Evolutionary conservation across 2,888 invertebrate genomes (phyloP), one percentile per base, ranked within the genome.

Genomic region (Tethea ocularis): DNA sequence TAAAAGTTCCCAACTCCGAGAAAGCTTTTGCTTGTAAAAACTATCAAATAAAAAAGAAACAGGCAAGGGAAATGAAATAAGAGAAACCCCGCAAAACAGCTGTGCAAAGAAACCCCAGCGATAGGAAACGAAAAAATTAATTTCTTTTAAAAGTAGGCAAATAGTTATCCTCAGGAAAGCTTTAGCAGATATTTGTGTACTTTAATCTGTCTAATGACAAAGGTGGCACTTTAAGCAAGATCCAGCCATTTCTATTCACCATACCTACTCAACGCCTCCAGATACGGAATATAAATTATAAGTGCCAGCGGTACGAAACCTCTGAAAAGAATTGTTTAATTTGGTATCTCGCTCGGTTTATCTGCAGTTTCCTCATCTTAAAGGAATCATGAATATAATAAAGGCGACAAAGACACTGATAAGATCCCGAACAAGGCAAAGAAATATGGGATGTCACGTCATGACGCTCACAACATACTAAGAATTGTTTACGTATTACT

Each of bases 21-120:
- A 80, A 75, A 75, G 74, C 74, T 76, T 75, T 80, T 65, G 64
- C 75, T 70, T 75, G 66, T 70, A 71, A 71, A 77, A 77, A 78
- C 74, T 71, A 69, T 67, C 58, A 62, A 63, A 74, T 73, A 67
- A 66, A 71, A 71, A 69, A 61, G 57, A 74, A 71, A 63, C 60
- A 65, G 59, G 57, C 29, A 17, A 54, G 33, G 20, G 20, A 33
- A 29, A 59, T 52, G 64, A 60, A 61, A 61, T 57, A 53, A 61
- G 57, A 54, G 65, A 72, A 65, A 59, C 62, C 60, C 57, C 54
- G 58, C 51, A 59, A 63, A 64, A 56, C 58, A 64, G 68, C 57
- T 66, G 63, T 53, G 61, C 60, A 70, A 71, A 74, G 64, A 57
- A 61, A 64, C 60, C 58, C 61, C 29, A 20, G 22, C 17, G 53